Percentiles rank a stretch among this genome's conserved stretches.
Evolutionary conservation across 2,113 vertebrate genomes (phyloP).

Genomic region (Melanostigma gelatinosum): DNA sequence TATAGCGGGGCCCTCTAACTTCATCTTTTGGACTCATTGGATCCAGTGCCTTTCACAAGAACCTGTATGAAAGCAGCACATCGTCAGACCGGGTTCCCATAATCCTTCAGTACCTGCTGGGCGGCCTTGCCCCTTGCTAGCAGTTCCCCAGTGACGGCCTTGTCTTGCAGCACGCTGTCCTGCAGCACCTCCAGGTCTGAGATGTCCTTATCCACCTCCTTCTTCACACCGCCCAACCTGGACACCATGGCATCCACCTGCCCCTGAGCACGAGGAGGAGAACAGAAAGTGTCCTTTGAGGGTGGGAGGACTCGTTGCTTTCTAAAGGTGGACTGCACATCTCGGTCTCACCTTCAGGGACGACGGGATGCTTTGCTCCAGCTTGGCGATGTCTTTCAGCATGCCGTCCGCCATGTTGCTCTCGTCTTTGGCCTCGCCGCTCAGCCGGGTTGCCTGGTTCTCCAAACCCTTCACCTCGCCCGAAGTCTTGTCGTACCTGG

Average conservation of each 20-base stretch:
- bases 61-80: no score
- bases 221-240: slow-evolving; percentile 52
- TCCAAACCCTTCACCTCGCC: slow-evolving; percentile 70
- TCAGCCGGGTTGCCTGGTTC: slow-evolving; percentile 52
- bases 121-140: slow-evolving; percentile 55
- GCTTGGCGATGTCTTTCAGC: slow-evolving; percentile 62
- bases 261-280: slow-evolving; percentile 47
- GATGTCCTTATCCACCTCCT: slow-evolving; percentile 32
- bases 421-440: slow-evolving; percentile 61
- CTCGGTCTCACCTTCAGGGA: slow-evolving; percentile 61
- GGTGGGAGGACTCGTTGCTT: not conserved
- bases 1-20: no score
- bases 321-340: not conserved
- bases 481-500: slow-evolving; percentile 71
- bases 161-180: slow-evolving; percentile 14
- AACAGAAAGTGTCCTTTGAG: not conserved
- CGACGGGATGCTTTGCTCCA: slow-evolving; percentile 63
- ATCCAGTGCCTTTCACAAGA: no score
- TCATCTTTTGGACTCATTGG: no score
- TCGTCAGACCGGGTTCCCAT: not conserved
- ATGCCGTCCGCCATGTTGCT: slow-evolving; percentile 59
- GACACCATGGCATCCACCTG: slow-evolving; percentile 48
- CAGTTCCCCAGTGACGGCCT: slow-evolving; percentile 33
- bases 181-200: slow-evolving; percentile 48
- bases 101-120: slow-evolving; percentile 69